Percentiles rank a stretch among this genome's conserved stretches.
Evolutionary conservation across 2,113 vertebrate species (phyloP).

Genomic region (Vimba vimba): DNA sequence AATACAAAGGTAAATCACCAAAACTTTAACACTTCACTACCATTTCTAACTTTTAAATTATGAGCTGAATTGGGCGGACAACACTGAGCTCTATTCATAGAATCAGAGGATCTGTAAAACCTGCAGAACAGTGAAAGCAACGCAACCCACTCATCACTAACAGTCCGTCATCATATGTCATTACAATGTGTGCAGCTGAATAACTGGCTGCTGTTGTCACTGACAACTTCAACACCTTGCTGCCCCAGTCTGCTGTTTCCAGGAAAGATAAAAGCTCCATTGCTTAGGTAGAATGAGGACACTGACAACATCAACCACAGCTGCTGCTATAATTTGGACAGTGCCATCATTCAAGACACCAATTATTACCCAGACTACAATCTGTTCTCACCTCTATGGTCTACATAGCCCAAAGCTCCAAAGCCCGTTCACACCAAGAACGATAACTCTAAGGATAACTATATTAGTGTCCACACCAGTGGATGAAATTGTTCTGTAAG

Average conservation of each 20-base stretch:
- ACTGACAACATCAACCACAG: constrained; percentile 19
- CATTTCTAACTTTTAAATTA: background rate
- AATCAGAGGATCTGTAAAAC: background rate
- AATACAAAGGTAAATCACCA: background rate
- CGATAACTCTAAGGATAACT: too few relatives aligned
- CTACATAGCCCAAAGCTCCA: background rate
- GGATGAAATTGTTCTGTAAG: too few relatives aligned
- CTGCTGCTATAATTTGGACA: constrained; percentile 8
- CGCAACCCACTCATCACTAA: background rate
- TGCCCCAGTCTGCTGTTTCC: constrained; percentile 3
- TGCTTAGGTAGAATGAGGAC: background rate
- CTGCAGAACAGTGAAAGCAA: background rate
- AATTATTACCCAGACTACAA: constrained; percentile 20
- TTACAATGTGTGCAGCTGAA: background rate
- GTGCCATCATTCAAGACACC: constrained; percentile 18
- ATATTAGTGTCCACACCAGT: too few relatives aligned
- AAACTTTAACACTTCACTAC: background rate
- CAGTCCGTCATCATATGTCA: background rate
- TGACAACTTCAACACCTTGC: constrained; percentile 14
- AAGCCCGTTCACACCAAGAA: background rate
- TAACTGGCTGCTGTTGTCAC: constrained; percentile 12
- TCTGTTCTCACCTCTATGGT: constrained; percentile 4
- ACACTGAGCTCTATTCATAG: background rate
- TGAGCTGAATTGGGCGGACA: background rate
- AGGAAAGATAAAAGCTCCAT: background rate